These are phyloP conservation scores for Chrysaora quinquecirrha DNA, from an alignment of 30 jellyfish, hydroid and myxozoan genomes.

Conservation along the genomic window DNA sequence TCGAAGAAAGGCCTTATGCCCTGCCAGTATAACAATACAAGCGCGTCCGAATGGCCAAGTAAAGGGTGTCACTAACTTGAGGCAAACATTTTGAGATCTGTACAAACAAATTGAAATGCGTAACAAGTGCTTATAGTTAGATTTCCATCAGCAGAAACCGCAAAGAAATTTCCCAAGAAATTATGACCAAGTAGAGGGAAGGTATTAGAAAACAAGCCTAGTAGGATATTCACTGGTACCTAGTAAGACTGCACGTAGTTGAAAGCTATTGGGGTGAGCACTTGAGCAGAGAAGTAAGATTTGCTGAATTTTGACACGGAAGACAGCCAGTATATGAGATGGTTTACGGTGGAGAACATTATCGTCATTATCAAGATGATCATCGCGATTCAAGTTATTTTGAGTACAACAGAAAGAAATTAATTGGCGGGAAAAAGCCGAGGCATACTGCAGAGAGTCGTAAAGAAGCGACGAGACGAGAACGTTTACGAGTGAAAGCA, in stretches of 20 bases:
- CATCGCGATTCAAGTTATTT: conserved; percentile 1
- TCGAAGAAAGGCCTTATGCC: too few species aligned
- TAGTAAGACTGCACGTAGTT: not conserved
- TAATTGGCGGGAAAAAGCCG: conserved; percentile 54
- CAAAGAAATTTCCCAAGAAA: conserved; percentile 23
- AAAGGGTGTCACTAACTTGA: not conserved
- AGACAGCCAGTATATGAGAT: not conserved
- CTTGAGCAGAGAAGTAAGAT: not conserved
- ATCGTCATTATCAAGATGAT: not conserved
- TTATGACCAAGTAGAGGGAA: too few species aligned
- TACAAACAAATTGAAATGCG: conserved; percentile 56
- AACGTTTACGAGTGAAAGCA: conserved; percentile 77
- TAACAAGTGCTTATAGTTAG: conserved; percentile 34
- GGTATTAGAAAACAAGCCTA: not conserved
- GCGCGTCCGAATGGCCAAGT: too few species aligned
- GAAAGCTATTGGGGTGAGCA: not conserved
- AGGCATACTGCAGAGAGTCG: conserved; percentile 88
- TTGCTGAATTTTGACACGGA: not conserved
- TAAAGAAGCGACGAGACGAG: conserved; percentile 81
- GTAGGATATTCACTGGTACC: not conserved
- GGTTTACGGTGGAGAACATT: conserved; percentile 22
- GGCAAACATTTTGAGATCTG: conserved; percentile 41
- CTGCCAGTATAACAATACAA: too few species aligned
- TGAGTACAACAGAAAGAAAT: not conserved
- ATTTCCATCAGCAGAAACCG: conserved; percentile 44